These are phyloP conservation scores for Boleophthalmus pectinirostris DNA, from an alignment of 2,113 vertebrate species.

Conservation along the genomic window DNA sequence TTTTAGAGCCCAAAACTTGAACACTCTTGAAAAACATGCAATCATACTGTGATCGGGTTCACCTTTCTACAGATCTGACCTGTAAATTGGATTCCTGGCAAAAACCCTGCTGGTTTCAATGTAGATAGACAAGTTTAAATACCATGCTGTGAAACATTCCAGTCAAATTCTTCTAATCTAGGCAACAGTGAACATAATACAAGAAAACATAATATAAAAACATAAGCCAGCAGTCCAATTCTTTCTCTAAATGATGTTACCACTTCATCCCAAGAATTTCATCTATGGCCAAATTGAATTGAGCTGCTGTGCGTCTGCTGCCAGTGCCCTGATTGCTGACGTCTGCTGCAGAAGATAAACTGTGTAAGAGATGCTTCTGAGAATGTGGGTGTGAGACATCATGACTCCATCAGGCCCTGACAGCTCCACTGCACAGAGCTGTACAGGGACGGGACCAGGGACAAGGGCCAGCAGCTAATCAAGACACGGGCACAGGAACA, in stretches of 20 bases:
- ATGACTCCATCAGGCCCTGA: conserved; percentile 46
- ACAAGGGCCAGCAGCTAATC: not conserved
- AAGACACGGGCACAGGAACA: conserved; percentile 2
- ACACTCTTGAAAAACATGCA: not conserved
- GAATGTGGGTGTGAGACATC: conserved; percentile 54
- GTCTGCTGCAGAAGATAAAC: conserved; percentile 31
- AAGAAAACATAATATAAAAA: too few species aligned
- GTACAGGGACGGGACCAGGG: conserved; percentile 29
- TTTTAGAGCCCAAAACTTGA: not conserved
- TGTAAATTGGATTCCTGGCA: not conserved
- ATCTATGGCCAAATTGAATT: not conserved
- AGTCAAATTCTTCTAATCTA: too few species aligned
- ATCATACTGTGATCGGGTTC: too few species aligned
- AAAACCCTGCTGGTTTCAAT: not conserved
- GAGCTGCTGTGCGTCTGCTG: not conserved
- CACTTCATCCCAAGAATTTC: not conserved
- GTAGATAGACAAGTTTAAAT: not conserved
- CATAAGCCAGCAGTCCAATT: not conserved
- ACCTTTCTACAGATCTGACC: not conserved
- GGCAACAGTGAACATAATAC: too few species aligned
- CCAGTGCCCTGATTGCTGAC: conserved; percentile 8
- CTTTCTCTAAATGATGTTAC: not conserved
- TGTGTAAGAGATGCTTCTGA: conserved; percentile 42
- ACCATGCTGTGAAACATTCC: not conserved
- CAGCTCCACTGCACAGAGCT: conserved; percentile 29